Evolutionary conservation across 2,888 invertebrate species (phyloP).

Genomic region (Physocephala rufipes): DNA sequence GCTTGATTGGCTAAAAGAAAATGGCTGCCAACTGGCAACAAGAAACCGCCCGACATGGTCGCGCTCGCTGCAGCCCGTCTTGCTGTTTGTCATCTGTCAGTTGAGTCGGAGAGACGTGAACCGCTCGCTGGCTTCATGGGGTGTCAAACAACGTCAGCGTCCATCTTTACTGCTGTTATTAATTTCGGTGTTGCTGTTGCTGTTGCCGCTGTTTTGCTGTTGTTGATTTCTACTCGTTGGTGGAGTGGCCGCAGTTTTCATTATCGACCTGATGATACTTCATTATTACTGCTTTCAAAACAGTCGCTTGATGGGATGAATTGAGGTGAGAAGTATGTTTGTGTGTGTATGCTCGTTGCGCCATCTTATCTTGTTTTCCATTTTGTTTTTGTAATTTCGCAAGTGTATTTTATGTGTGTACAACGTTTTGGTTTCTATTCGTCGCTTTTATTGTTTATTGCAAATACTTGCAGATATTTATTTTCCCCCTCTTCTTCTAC

Average conservation of each 20-base stretch:
- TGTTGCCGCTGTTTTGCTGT: slow-evolving; percentile 44
- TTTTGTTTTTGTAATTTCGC: slow-evolving; percentile 10
- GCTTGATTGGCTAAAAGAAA: slow-evolving; percentile 45
- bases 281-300: too few relatives aligned
- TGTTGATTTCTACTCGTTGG: slow-evolving; percentile 22
- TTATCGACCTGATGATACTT: slow-evolving; percentile 25
- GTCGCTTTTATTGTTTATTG: background rate
- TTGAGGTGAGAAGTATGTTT: background rate
- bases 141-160: slow-evolving; percentile 27
- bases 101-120: slow-evolving; percentile 29
- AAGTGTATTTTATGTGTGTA: slow-evolving; percentile 2
- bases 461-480: background rate
- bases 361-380: slow-evolving; percentile 3
- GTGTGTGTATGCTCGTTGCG: slow-evolving; percentile 11
- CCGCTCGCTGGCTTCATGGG: slow-evolving; percentile 29
- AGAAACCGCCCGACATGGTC: slow-evolving; percentile 22
- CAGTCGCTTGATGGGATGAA: background rate
- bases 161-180: slow-evolving; percentile 5
- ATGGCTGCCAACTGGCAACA: slow-evolving; percentile 54
- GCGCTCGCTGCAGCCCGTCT: slow-evolving; percentile 42
- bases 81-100: slow-evolving; percentile 55
- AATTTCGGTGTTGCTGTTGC: slow-evolving; percentile 39
- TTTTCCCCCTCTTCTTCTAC: background rate
- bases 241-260: slow-evolving; percentile 23
- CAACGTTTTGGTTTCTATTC: background rate